These are phyloP conservation scores for Hydractinia echinata DNA, from an alignment of 30 jellyfish, hydroid and myxozoan species.

Conservation along the genomic window DNA sequence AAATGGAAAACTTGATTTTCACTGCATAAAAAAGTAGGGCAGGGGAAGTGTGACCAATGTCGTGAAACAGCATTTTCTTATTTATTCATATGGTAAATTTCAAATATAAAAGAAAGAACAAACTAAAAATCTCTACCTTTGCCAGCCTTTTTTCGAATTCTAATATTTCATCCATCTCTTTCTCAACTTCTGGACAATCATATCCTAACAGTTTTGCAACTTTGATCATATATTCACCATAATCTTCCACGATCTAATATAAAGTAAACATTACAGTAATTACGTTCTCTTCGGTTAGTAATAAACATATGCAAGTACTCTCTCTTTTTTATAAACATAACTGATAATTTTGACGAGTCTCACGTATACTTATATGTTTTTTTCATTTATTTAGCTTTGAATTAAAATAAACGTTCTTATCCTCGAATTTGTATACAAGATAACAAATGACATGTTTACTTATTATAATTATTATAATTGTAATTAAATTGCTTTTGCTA, in stretches of 20 bases:
- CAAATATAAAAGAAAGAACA: no score
- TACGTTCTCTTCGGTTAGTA: not conserved
- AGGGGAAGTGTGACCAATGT: not conserved
- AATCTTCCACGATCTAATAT: conserved; percentile 65
- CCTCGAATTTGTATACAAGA: no score
- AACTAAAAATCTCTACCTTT: conserved; percentile 35
- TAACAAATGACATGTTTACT: no score
- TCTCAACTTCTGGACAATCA: conserved; percentile 54
- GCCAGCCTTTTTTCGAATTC: conserved; percentile 64
- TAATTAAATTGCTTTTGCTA: no score
- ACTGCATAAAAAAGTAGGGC: not conserved
- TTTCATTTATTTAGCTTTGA: no score
- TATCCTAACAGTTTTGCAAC: conserved; percentile 65
- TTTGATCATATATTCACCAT: conserved; percentile 62
- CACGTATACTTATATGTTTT: no score
- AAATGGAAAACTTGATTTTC: not conserved
- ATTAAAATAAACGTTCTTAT: no score
- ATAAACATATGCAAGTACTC: no score
- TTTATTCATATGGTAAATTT: no score
- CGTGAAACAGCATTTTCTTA: not conserved
- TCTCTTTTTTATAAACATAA: no score
- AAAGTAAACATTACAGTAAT: not conserved
- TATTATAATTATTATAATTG: no score
- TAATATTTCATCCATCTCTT: conserved; percentile 64
- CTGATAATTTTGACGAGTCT: no score